Conservation (phyloP, 1,140 invertebrate genomes). For the Sitobion miscanthi region DNA sequence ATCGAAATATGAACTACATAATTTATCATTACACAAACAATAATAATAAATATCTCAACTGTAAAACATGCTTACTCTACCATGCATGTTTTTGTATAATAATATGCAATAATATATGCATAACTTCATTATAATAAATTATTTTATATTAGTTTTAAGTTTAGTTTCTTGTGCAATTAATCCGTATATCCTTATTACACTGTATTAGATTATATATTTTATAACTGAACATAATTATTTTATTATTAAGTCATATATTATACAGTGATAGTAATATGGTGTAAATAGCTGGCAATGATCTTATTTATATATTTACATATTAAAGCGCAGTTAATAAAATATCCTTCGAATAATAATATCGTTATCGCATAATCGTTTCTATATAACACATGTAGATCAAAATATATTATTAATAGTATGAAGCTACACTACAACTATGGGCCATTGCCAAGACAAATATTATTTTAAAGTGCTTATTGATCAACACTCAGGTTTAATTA, state of each 20-base stretch:
- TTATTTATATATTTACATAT: too few species aligned
- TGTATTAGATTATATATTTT: background rate
- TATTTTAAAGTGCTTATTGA: background rate
- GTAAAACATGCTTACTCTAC: background rate
- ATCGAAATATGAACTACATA: background rate
- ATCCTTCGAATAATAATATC: background rate
- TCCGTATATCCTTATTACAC: background rate
- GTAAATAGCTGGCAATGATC: too few species aligned
- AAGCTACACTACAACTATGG: background rate
- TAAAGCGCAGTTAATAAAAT: background rate
- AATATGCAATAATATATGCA: background rate
- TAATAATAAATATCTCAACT: too few species aligned
- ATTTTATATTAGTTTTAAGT: background rate
- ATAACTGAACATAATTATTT: background rate
- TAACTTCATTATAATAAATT: background rate
- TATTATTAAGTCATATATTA: background rate
- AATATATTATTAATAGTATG: background rate
- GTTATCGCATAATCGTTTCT: too few species aligned
- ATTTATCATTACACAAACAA: background rate
- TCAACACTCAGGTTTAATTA: background rate
- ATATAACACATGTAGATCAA: too few species aligned
- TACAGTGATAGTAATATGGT: too few species aligned
- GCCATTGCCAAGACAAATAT: background rate
- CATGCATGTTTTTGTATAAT: background rate
- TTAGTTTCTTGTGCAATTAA: background rate